Percentiles rank a stretch among this genome's conserved stretches.
Conservation (phyloP, 2,113 vertebrate species). For the Antigone vipio region DNA sequence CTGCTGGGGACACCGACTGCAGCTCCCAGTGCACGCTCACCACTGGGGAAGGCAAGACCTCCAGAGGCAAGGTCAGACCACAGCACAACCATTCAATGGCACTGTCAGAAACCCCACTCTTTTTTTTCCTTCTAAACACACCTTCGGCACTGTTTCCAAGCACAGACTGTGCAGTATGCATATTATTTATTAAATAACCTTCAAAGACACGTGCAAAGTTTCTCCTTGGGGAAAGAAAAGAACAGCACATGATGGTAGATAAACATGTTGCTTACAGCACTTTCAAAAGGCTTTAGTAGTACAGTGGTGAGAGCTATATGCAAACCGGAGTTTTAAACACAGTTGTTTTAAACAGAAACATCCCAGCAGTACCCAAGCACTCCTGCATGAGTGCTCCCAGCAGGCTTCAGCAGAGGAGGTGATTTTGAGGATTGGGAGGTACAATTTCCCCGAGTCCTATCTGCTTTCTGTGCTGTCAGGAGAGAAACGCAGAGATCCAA, state of each 20-base stretch:
- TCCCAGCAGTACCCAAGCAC: neutral
- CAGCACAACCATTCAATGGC: neutral
- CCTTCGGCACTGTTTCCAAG: neutral
- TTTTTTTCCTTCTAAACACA: neutral
- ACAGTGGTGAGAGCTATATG: neutral
- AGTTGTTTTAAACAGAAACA: neutral
- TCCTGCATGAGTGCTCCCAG: neutral
- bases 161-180: neutral
- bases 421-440: neutral
- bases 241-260: neutral
- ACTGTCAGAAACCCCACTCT: neutral
- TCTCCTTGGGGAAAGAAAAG: neutral
- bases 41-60: neutral
- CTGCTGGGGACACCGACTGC: neutral
- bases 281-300: neutral
- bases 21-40: neutral
- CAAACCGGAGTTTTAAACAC: neutral
- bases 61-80: neutral
- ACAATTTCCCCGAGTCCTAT: accelerated
- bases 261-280: neutral
- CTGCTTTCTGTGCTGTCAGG: neutral
- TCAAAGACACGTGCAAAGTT: neutral
- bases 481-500: neutral
- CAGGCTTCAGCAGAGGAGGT: neutral
- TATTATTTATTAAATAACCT: neutral